Evolutionary conservation across 2,888 invertebrate genomes (phyloP).

Genomic region (Polyommatus iphigenia): DNA sequence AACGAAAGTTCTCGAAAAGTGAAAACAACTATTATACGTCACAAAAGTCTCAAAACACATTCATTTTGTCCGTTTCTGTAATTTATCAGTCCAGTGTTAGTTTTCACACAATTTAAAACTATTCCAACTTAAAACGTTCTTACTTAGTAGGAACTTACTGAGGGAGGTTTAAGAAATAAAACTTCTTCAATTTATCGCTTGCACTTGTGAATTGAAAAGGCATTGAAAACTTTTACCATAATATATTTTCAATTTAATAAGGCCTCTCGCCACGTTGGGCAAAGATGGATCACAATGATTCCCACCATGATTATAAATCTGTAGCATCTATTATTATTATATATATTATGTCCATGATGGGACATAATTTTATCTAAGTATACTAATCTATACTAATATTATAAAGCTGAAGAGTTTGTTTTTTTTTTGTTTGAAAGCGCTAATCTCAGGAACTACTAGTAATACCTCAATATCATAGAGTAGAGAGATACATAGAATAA

Average conservation of each 20-base stretch:
- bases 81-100: neutral
- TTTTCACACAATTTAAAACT: constrained; percentile 7
- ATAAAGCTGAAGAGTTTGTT: no score
- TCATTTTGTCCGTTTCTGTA: neutral
- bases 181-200: constrained; percentile 7
- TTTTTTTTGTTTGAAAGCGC: no score
- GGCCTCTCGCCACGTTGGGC: no score
- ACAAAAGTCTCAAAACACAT: neutral
- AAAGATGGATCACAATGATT: no score
- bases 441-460: no score
- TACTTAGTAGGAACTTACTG: neutral
- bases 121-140: neutral
- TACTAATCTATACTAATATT: no score
- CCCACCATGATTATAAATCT: no score
- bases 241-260: neutral
- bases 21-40: neutral
- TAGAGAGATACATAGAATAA: no score
- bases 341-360: no score
- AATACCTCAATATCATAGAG: no score
- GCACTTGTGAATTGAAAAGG: neutral
- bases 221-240: neutral
- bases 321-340: no score
- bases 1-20: neutral
- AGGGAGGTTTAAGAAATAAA: neutral
- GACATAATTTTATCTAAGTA: no score